Evolutionary conservation across 2,797 vertebrate species (phyloP).

Genomic region (Hydrolagus colliei): DNA sequence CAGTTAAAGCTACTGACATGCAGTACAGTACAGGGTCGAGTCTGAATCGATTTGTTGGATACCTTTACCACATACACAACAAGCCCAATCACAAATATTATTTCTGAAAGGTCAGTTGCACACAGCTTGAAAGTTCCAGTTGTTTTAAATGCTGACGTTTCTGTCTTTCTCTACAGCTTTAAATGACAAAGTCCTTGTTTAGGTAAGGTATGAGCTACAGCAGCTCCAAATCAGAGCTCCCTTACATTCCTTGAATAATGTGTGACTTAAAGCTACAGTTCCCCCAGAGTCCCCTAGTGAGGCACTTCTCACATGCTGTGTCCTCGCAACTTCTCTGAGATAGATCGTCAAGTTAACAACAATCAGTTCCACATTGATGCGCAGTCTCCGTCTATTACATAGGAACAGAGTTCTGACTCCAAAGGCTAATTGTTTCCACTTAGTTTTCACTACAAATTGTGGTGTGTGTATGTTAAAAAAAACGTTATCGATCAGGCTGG

Average conservation of each 20-base stretch:
- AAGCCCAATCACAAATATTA: not conserved
- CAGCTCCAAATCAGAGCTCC: not conserved
- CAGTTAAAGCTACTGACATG: not conserved
- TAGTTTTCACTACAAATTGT: not conserved
- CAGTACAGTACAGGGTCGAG: not conserved
- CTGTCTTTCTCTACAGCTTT: not conserved
- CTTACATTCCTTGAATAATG: not conserved
- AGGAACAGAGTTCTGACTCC: too few species aligned
- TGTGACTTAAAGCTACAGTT: not conserved
- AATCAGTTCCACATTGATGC: not conserved
- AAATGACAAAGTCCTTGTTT: not conserved
- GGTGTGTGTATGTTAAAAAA: not conserved
- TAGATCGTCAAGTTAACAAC: not conserved
- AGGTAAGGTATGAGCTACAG: not conserved
- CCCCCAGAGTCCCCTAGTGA: not conserved
- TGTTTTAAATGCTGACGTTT: not conserved
- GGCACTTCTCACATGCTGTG: not conserved
- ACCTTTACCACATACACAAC: not conserved
- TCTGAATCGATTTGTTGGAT: not conserved
- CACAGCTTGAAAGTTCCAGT: not conserved
- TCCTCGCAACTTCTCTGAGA: not conserved
- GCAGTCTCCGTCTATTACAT: not conserved
- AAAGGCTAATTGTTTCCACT: too few species aligned
- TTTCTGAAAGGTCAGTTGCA: not conserved
- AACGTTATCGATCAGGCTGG: not conserved